Evolutionary conservation across 30 jellyfish, hydroid and myxozoan species (phyloP), one percentile per base, ranked within the genome.

Genomic region (Hydractinia symbiolongicarpus): DNA sequence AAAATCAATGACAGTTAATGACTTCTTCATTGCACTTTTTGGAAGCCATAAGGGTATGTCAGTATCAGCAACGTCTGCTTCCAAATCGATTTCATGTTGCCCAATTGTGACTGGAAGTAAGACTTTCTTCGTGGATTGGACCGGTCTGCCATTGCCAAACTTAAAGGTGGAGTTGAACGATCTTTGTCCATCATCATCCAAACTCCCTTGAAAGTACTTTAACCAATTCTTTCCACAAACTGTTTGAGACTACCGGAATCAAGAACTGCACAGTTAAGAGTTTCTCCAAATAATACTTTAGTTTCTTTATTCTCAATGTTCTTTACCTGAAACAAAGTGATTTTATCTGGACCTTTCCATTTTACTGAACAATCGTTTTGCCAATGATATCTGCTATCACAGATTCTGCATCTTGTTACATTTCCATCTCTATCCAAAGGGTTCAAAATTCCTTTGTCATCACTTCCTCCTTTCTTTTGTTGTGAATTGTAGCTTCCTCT

Each of bases 341-440:
- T 10, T 19, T 66, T 20, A 60, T 78, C 81, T 78, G 30, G 67
- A 20, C n/a, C n/a, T n/a, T 54, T 72, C 58, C 84, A 76, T 76
- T 54, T 11, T 17, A 53, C 84, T 10, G 89, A 83, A 50, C 89
- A 81, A 76, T 70, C 54, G 69, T 66, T 44, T 30, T 79, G 79
- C 86, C 87, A 75, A 58, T 83, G 91, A 74, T 66, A 83, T 50
- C 44, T 74, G 67, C 79, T 44, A n/a, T n/a, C n/a, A n/a, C n/a
- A n/a, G n/a, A n/a, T n/a, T n/a, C n/a, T n/a, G n/a, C n/a, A n/a
- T n/a, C n/a, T 73, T 61, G 91, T 30, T n/a, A 73, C 64, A 16
- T 74, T 16, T 11, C 91, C 86, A 72, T 73, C 72, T 5, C 21
- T 11, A 53, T 72, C 86, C 21, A 73, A 62, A 54, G 87, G 91